Evolutionary conservation across 2,113 vertebrate genomes (phyloP), one percentile per base, ranked within the genome.

Genomic region (Percopsis transmontana): DNA sequence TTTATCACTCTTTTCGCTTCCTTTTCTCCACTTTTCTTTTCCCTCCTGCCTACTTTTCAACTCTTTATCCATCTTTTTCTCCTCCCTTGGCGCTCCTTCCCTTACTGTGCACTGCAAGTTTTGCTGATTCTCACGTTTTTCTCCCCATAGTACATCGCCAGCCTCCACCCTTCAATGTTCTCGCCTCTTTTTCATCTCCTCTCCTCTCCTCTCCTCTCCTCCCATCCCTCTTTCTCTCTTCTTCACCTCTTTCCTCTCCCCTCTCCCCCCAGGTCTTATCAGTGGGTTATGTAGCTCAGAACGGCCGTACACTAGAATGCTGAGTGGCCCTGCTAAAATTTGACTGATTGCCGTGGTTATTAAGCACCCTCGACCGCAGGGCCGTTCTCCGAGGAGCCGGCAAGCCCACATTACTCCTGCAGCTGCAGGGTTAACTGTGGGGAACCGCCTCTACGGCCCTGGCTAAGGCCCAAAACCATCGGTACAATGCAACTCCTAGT

Each of bases 121-220:
- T 52, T 61, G 84, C 82, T 85, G 81, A 89, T 68, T 87, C 78
- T 44, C 73, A 4, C 71, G 66, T 67, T 79, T 83, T 48, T 69
- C 68, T 60, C 58, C 67, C 69, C 50, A 38, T 45, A 73, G 73
- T 73, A 77, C 68, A 56, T 58, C 76, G 64, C 47, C 64, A 65
- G 21, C 12, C 56, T 48, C 59, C 52, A 53, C 41, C 38, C 23
- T 9, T 27, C 62, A 61, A 52, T 58, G 54, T 64, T 42, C 24
- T 13, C 23, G 62, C 52, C 57, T 52, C 69, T 39, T 21, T 40
- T 55, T 45, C 41, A 18, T 19, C 5, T 18, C 13, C 51, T 61
- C n/a, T 61, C n/a, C 63, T 74, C 73, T 47, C 47, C 6, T 48
- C 52, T 58, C 13, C 61, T 56, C 53, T 58, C 40, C 10, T 18